phyloP scores from a whole-genome alignment of 2,888 invertebrate genomes.

The Latrodectus hesperus region DNA sequence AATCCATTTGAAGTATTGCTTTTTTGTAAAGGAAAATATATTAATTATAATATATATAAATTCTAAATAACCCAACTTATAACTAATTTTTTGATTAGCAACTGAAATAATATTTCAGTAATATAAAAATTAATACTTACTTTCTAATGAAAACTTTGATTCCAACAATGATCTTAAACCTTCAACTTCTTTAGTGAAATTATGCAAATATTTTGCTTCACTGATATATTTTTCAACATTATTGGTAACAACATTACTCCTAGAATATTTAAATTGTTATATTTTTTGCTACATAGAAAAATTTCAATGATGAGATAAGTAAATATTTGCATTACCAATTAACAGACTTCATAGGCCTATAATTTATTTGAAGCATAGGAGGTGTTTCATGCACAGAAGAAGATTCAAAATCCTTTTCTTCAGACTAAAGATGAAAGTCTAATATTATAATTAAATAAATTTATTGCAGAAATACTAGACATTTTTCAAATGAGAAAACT shows the following conservation, averaged over 20 bases:
- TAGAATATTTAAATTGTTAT: background rate
- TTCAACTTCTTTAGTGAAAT: slow-evolving; percentile 9
- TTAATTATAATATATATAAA: background rate
- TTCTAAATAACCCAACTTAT: background rate
- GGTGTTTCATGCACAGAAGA: slow-evolving; percentile 25
- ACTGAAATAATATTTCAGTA: background rate
- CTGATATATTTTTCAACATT: slow-evolving; percentile 2
- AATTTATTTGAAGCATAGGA: slow-evolving; percentile 39
- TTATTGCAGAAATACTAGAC: too few species aligned
- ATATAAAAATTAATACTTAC: slow-evolving; percentile 7
- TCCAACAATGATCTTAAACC: slow-evolving; percentile 15
- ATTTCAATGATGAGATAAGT: background rate
- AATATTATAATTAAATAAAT: background rate
- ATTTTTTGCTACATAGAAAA: background rate
- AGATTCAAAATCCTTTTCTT: background rate
- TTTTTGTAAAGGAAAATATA: slow-evolving; percentile 11
- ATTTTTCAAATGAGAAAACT: too few species aligned
- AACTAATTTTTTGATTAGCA: background rate
- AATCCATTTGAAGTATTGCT: background rate
- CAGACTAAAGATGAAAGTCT: slow-evolving; percentile 7
- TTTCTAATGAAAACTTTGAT: background rate
- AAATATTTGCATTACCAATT: slow-evolving; percentile 25
- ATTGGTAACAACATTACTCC: slow-evolving; percentile 25
- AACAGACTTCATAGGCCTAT: slow-evolving; percentile 38
- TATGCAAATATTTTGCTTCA: background rate